Base-by-base conservation (phyloP, 1,140 invertebrate genomes). In the Drosophila nikananu region DNA sequence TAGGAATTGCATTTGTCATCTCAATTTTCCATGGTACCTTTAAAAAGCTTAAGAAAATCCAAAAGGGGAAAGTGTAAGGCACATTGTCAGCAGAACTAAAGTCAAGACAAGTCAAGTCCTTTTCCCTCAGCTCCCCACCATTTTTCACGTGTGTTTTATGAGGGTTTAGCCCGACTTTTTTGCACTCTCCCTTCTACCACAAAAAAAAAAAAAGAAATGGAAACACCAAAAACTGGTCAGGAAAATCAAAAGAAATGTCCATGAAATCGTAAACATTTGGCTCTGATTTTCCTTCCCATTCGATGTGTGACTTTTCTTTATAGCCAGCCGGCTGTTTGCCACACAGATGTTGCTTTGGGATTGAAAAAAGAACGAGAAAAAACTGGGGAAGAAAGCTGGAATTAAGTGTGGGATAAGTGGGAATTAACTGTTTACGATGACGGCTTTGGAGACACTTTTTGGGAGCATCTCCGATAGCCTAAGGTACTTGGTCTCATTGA, bases 241-340 rank as follows among this genome's bases (percentile, higher is more conserved):
- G 41, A 30, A 65, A 61, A 63, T 72, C 51, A 39, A 37, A 25
- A 51, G 58, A 77, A 60, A 77, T 59, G 64, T 35, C 61, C 49
- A 63, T 86, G 82, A 86, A 81, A 86, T 81, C 82, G 82, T 81
- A 86, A 86, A 86, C 78, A 81, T 71, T 81, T 81, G 58, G 54
- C 54, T 57, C 32, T 64, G 82, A 81, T 86, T 86, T 75, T 58
- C 23, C 23, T 30, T 15, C 21, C 27, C 12, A 67, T 81, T 41
- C 73, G 15, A 78, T 73, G 58, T 64, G 55, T 51, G 65, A 64
- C 67, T 73, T 51, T 73, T 72, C 70, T 73, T 73, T 73, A 73
- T 73, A 30, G 70, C 21, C 66, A 6, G n/a, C n/a, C 63, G 10
- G 23, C 2, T 27, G 13, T 19, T 23, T 2, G 23, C 49, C 19